Evolutionary conservation across 2,888 invertebrate species (phyloP).

Genomic region (Stenodera caucasica): DNA sequence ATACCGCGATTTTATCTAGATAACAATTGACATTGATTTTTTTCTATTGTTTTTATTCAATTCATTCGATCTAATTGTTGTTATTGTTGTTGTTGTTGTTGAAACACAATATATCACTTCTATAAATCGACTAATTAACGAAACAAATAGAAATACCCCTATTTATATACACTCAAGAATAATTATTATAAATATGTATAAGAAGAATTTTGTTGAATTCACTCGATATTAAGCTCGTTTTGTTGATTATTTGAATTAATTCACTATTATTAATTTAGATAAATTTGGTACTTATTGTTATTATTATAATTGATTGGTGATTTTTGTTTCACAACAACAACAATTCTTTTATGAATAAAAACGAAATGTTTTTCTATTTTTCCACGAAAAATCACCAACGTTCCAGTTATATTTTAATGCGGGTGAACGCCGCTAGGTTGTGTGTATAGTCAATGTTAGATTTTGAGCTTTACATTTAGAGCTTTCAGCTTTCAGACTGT

Average conservation of each 20-base stretch:
- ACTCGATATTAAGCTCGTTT: slow-evolving; percentile 2
- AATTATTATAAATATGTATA: neutral
- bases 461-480: slow-evolving; percentile 36
- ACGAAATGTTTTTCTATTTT: slow-evolving; percentile 40
- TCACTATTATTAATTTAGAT: no score
- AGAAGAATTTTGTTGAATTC: no score
- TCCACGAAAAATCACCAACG: neutral
- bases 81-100: neutral
- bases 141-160: neutral
- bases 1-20: neutral
- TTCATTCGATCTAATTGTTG: neutral
- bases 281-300: no score
- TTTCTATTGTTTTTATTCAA: no score
- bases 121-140: neutral
- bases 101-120: neutral
- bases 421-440: slow-evolving; percentile 49
- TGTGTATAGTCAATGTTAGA: slow-evolving; percentile 45
- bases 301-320: no score
- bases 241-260: no score
- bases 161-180: neutral
- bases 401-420: slow-evolving; percentile 34
- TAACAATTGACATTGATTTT: neutral
- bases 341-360: slow-evolving; percentile 35
- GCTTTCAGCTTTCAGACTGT: slow-evolving; percentile 29
- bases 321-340: no score